Evolutionary conservation across 1,140 invertebrate genomes (phyloP).

Genomic region (Cotesia glomerata): DNA sequence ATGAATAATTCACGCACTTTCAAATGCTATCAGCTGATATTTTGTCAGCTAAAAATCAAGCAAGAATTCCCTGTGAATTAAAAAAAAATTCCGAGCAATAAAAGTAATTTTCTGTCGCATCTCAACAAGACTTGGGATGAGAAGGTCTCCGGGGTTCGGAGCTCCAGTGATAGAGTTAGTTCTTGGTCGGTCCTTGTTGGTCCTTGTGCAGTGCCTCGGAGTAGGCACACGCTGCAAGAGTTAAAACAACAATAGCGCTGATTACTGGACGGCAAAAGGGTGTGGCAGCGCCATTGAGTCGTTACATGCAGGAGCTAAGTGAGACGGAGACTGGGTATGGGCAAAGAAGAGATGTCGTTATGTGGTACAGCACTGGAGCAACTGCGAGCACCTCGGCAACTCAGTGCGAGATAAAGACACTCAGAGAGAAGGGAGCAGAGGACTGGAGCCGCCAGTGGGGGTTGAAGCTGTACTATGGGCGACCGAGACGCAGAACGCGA

Average conservation of each 20-base stretch:
- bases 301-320: slow-evolving; percentile 60
- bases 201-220: neutral
- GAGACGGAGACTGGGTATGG: slow-evolving; percentile 36
- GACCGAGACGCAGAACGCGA: slow-evolving; percentile 43
- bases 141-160: too few species aligned
- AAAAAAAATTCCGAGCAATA: too few species aligned
- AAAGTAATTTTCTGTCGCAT: too few species aligned
- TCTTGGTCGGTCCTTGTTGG: neutral
- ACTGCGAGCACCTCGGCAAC: neutral
- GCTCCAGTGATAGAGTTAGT: too few species aligned
- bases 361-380: neutral
- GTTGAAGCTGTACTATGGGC: slow-evolving; percentile 42
- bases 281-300: slow-evolving; percentile 63
- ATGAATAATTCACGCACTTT: too few species aligned
- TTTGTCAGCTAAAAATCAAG: too few species aligned
- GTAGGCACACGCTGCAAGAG: slow-evolving; percentile 40
- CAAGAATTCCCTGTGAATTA: too few species aligned
- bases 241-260: slow-evolving; percentile 61
- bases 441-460: slow-evolving; percentile 37
- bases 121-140: too few species aligned
- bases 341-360: neutral
- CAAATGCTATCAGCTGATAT: too few species aligned
- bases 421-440: slow-evolving; percentile 33
- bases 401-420: slow-evolving; percentile 30
- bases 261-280: slow-evolving; percentile 62